A percentile compares a stretch with the other conserved stretches of the same genome.
Evolutionary conservation across 2,888 invertebrate species (phyloP).

Genomic region (Phlogophora meticulosa): DNA sequence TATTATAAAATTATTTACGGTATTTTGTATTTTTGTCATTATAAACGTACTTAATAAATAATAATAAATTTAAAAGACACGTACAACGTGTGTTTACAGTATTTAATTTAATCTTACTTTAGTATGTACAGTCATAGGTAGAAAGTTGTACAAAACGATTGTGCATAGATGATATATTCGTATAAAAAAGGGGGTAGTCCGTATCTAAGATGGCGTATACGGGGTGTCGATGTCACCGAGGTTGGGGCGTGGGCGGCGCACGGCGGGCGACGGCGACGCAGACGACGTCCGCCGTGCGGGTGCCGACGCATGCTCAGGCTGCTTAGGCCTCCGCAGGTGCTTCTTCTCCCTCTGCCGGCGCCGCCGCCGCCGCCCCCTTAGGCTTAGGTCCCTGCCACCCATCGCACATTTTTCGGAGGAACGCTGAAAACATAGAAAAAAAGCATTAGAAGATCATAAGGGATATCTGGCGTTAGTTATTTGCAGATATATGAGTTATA

Average conservation of each 20-base stretch:
- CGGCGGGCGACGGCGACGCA: slow-evolving; percentile 65
- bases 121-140: slow-evolving; percentile 89
- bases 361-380: slow-evolving; percentile 62
- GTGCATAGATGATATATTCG: slow-evolving; percentile 79
- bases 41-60: slow-evolving; percentile 89
- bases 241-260: slow-evolving; percentile 59
- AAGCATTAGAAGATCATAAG: slow-evolving; percentile 27
- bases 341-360: slow-evolving; percentile 70
- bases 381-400: slow-evolving; percentile 85
- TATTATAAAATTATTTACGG: slow-evolving; percentile 90
- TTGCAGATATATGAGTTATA: slow-evolving; percentile 54
- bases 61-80: slow-evolving; percentile 89
- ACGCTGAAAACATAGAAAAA: slow-evolving; percentile 90
- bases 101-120: slow-evolving; percentile 89
- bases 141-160: slow-evolving; percentile 85
- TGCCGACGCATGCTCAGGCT: slow-evolving; percentile 60
- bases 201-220: slow-evolving; percentile 85
- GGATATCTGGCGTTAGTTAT: slow-evolving; percentile 44
- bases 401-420: slow-evolving; percentile 96
- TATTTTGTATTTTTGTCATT: slow-evolving; percentile 87
- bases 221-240: slow-evolving; percentile 74
- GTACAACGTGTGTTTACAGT: slow-evolving; percentile 90
- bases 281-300: slow-evolving; percentile 56
- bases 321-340: slow-evolving; percentile 82
- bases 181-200: slow-evolving; percentile 88